These are phyloP conservation scores for Seladonia tumulorum DNA, from an alignment of 2,888 invertebrate genomes.

Conservation along the genomic window DNA sequence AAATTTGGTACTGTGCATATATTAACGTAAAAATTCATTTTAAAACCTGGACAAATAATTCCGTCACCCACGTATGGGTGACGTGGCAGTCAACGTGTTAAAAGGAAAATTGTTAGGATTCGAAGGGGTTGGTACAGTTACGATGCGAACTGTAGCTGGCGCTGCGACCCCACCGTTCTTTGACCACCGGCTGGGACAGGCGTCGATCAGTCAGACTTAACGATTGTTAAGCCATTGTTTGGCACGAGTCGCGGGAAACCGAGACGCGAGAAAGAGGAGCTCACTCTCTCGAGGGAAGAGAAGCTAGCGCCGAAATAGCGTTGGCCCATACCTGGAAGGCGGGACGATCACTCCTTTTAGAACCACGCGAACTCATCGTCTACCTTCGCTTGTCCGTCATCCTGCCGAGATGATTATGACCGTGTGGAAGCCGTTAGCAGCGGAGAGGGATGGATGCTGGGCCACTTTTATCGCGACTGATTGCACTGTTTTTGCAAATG, in stretches of 20 bases:
- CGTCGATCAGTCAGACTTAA: slow-evolving; percentile 46
- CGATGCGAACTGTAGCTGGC: slow-evolving; percentile 25
- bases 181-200: neutral
- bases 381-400: neutral
- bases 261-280: slow-evolving; percentile 29
- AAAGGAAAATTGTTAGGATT: neutral
- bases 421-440: neutral
- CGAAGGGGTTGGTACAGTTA: neutral
- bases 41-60: too few relatives aligned
- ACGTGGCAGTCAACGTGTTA: too few relatives aligned
- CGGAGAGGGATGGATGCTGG: neutral
- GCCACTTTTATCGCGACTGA: neutral
- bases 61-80: too few relatives aligned
- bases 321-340: slow-evolving; percentile 60
- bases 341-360: slow-evolving; percentile 12
- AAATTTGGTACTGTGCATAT: too few relatives aligned
- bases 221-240: slow-evolving; percentile 52
- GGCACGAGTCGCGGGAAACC: slow-evolving; percentile 37
- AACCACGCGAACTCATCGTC: neutral
- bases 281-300: slow-evolving; percentile 27
- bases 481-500: neutral
- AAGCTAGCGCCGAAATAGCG: slow-evolving; percentile 61
- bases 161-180: slow-evolving; percentile 19
- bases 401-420: neutral
- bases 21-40: too few relatives aligned